Percentiles rank a stretch among this genome's conserved stretches.
Evolutionary conservation across 2,113 vertebrate genomes (phyloP).

Genomic region (Corythoichthys haematopterus): DNA sequence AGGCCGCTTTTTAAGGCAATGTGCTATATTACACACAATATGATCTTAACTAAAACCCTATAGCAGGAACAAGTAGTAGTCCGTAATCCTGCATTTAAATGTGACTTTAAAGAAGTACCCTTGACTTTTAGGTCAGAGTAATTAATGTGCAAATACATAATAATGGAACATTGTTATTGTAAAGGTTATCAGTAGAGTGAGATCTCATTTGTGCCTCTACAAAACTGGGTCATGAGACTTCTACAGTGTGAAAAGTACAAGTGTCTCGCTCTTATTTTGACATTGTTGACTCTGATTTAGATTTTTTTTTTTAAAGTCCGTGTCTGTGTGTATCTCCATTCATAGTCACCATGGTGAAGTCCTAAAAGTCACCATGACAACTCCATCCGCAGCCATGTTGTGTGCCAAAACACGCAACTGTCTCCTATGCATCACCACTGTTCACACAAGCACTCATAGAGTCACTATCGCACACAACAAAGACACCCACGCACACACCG

Average conservation of each 20-base stretch:
- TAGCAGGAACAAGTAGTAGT: background rate
- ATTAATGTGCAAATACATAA: background rate
- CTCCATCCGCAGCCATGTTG: conserved; percentile 60
- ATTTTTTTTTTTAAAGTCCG: conserved; percentile 15
- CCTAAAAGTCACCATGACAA: conserved; percentile 71
- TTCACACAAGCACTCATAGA: conserved; percentile 47
- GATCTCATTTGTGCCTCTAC: conserved; percentile 2
- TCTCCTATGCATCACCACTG: conserved; percentile 64
- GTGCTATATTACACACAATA: background rate
- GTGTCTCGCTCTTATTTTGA: conserved; percentile 29
- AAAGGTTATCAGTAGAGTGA: conserved; percentile 3
- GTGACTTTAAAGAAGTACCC: background rate
- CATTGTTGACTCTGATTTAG: background rate
- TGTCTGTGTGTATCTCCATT: conserved; percentile 37
- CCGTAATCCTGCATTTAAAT: no score
- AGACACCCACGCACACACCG: conserved; percentile 25
- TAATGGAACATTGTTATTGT: background rate
- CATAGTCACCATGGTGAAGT: conserved; percentile 70
- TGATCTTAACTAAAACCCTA: background rate
- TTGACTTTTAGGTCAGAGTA: conserved; percentile 1
- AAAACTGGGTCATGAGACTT: conserved; percentile 25
- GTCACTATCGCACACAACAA: conserved; percentile 21
- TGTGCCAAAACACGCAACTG: conserved; percentile 68
- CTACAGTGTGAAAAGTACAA: conserved; percentile 21
- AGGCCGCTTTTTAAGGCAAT: no score